These are phyloP conservation scores for Parnassius orleans DNA, from an alignment of 2,888 invertebrate genomes.

Conservation along the genomic window DNA sequence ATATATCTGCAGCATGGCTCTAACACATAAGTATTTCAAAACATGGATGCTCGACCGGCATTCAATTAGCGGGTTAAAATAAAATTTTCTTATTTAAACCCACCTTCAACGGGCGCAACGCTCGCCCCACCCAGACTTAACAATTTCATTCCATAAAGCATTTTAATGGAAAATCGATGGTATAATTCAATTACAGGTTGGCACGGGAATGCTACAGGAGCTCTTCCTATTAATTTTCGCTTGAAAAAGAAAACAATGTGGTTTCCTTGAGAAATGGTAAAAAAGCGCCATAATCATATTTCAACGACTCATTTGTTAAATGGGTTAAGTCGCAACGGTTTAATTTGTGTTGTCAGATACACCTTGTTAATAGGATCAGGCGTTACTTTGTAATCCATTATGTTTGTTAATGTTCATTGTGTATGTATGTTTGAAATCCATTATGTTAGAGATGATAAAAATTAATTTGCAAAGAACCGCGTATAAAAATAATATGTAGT, in stretches of 20 bases:
- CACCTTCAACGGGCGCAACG: constrained; percentile 37
- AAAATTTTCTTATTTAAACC: constrained; percentile 33
- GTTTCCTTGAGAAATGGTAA: constrained; percentile 44
- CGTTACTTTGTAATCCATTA: no score
- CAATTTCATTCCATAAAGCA: constrained; percentile 78
- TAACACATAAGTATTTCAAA: no score
- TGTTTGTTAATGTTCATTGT: no score
- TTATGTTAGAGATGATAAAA: no score
- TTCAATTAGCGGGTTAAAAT: background rate
- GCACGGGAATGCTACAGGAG: constrained; percentile 67
- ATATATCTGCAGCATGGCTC: no score
- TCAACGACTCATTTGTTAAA: constrained; percentile 67
- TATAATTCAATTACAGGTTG: constrained; percentile 76
- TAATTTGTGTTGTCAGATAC: constrained; percentile 30
- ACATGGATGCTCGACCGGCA: no score
- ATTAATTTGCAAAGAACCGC: no score
- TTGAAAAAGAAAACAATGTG: constrained; percentile 63
- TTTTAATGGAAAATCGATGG: constrained; percentile 81
- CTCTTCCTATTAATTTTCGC: constrained; percentile 46
- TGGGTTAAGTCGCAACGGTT: constrained; percentile 48
- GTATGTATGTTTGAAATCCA: no score
- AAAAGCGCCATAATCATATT: constrained; percentile 55
- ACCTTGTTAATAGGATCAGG: background rate
- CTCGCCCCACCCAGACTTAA: constrained; percentile 69
- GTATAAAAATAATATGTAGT: no score